phyloP scores from a whole-genome alignment of 2,888 invertebrate genomes.

The Chouioia cunea region DNA sequence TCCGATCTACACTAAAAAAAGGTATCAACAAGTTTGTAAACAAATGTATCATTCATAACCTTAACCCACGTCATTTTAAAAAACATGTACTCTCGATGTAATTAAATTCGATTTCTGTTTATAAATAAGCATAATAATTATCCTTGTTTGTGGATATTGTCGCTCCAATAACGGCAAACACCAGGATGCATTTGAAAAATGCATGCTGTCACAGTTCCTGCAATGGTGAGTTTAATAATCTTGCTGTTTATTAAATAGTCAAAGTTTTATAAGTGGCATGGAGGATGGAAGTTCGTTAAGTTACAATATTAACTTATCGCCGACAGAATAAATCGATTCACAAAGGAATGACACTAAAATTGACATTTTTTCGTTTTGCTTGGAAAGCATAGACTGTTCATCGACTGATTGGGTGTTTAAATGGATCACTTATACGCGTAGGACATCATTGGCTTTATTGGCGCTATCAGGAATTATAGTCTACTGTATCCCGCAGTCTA shows the following conservation, averaged over 20 bases:
- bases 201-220: background rate
- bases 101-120: no score
- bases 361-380: background rate
- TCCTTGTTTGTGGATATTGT: background rate
- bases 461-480: conserved; percentile 54
- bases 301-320: no score
- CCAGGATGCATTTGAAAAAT: no score
- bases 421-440: conserved; percentile 57
- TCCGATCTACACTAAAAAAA: background rate
- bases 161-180: background rate
- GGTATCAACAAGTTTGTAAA: no score
- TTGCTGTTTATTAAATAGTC: background rate
- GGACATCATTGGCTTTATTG: conserved; percentile 51
- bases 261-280: background rate
- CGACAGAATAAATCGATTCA: no score
- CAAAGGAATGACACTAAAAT: background rate
- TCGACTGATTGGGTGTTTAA: conserved; percentile 38
- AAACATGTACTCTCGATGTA: no score
- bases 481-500: conserved; percentile 60
- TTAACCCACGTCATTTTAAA: no score
- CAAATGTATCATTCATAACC: no score
- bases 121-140: background rate
- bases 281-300: no score
- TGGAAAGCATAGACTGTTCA: background rate
- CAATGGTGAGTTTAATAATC: conserved; percentile 19